Conservation (phyloP, 1,140 invertebrate genomes). For the Chlorops oryzae region DNA sequence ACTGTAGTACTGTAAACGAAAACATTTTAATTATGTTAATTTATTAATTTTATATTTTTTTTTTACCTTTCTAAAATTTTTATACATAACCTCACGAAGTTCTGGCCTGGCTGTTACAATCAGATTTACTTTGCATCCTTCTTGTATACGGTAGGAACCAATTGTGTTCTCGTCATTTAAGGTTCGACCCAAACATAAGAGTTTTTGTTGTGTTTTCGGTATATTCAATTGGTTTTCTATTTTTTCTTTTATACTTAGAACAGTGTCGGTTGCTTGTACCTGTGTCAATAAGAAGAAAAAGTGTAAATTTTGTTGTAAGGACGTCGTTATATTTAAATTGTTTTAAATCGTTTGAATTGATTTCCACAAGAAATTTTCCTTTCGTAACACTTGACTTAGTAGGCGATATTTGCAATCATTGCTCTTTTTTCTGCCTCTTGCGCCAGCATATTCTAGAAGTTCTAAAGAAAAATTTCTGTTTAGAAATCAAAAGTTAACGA, state of each 20-base stretch:
- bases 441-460: too few species aligned
- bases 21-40: too few species aligned
- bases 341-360: too few species aligned
- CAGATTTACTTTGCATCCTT: constrained; percentile 50
- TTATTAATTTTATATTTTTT: too few species aligned
- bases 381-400: too few species aligned
- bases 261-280: constrained; percentile 43
- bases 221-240: constrained; percentile 49
- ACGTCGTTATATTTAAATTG: too few species aligned
- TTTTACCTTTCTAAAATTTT: constrained; percentile 49
- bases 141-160: constrained; percentile 50
- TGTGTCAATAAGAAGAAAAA: constrained; percentile 14
- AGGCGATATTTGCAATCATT: too few species aligned
- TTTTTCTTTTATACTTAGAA: constrained; percentile 51
- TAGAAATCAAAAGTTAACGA: too few species aligned
- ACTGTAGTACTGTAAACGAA: constrained; percentile 50
- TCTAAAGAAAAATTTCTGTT: too few species aligned
- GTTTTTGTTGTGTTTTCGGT: constrained; percentile 48
- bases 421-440: too few species aligned
- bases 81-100: constrained; percentile 42
- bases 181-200: constrained; percentile 48
- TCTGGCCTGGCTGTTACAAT: constrained; percentile 50
- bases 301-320: too few species aligned
- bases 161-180: constrained; percentile 50
- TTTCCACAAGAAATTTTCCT: too few species aligned